phyloP scores from a whole-genome alignment of 2,797 vertebrate species.

The Pseudopleuronectes americanus region DNA sequence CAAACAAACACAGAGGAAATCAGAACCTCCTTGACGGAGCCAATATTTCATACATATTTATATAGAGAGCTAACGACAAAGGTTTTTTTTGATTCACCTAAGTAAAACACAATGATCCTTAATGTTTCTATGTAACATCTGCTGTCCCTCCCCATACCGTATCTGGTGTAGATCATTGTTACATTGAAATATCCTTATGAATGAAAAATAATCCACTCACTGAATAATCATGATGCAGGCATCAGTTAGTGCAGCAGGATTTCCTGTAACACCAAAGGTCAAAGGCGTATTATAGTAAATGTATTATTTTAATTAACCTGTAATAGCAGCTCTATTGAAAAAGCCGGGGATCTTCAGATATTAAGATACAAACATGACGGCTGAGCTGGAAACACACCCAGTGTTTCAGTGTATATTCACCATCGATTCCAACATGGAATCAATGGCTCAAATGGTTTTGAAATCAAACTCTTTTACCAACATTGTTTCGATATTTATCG shows the following conservation, averaged over 20 bases:
- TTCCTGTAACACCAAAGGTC: neutral
- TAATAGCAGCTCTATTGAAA: conserved; percentile 5
- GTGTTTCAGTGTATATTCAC: conserved; percentile 14
- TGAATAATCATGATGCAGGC: neutral
- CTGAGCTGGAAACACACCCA: conserved; percentile 18
- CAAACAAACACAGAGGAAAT: too few species aligned
- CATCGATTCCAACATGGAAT: conserved; percentile 39
- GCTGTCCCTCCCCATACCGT: neutral
- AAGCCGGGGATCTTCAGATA: too few species aligned
- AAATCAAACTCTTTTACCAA: conserved; percentile 68
- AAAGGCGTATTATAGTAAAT: neutral
- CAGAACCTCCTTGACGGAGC: too few species aligned
- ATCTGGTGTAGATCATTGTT: neutral
- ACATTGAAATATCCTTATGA: conserved; percentile 1
- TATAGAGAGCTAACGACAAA: too few species aligned
- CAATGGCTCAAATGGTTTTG: conserved; percentile 62
- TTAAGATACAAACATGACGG: conserved; percentile 19
- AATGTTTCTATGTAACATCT: conserved; percentile 8
- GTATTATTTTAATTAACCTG: neutral
- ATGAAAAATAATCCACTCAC: neutral
- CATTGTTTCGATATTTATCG: conserved; percentile 57
- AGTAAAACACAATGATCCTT: too few species aligned
- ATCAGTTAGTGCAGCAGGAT: conserved; percentile 8
- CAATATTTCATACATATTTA: too few species aligned
- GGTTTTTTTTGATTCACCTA: too few species aligned